A percentile compares a stretch with the other conserved stretches of the same genome.
phyloP scores from a whole-genome alignment of 2,888 invertebrate species.

The Sphinx pinastri region DNA sequence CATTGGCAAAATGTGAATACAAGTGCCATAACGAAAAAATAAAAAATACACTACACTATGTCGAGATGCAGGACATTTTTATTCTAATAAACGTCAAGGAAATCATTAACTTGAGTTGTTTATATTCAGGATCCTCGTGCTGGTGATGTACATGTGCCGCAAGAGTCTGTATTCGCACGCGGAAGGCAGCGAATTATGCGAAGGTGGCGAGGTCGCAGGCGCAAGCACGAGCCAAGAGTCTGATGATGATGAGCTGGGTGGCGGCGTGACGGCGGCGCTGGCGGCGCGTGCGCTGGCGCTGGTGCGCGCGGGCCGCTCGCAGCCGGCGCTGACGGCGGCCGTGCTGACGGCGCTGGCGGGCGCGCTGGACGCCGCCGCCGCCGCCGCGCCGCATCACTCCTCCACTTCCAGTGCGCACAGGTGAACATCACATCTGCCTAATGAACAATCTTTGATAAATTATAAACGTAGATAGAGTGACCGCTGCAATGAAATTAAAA shows the following conservation, averaged over 20 bases:
- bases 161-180: constrained; percentile 86
- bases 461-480: no score
- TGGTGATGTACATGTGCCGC: constrained; percentile 93
- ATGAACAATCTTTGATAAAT: no score
- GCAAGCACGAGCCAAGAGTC: constrained; percentile 79
- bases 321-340: constrained; percentile 74
- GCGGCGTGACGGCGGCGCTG: constrained; percentile 80
- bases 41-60: no score
- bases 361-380: constrained; percentile 62
- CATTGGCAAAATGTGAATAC: no score
- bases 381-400: background rate
- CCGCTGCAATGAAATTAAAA: no score
- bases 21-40: no score
- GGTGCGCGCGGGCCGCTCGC: constrained; percentile 82
- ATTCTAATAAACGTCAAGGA: background rate
- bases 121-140: constrained; percentile 89
- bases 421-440: background rate
- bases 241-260: constrained; percentile 81
- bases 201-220: constrained; percentile 77
- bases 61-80: background rate
- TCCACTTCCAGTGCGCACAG: constrained; percentile 5
- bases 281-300: constrained; percentile 67
- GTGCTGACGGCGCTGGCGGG: constrained; percentile 66
- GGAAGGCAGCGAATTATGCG: constrained; percentile 82
- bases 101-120: no score